A percentile compares a stretch with the other conserved stretches of the same genome.
Evolutionary conservation across 1,140 invertebrate genomes (phyloP).

Genomic region (Eumaeus atala): DNA sequence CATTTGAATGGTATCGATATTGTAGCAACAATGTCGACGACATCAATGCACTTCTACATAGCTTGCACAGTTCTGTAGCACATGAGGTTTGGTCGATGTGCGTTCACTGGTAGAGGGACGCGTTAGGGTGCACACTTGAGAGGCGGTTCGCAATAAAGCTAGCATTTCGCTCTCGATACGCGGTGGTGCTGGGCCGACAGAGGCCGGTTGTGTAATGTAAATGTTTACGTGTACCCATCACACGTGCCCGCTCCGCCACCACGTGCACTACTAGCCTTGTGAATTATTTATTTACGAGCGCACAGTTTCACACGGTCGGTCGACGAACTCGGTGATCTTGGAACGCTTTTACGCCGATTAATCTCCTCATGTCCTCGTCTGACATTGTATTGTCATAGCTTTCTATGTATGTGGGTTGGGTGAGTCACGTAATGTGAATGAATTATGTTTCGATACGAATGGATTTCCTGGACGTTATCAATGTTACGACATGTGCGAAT

Average conservation of each 20-base stretch:
- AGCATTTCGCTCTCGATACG: constrained; percentile 59
- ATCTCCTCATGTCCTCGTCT: constrained; percentile 53
- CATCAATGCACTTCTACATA: too few species aligned
- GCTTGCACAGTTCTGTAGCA: too few species aligned
- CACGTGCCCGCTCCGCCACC: constrained; percentile 56
- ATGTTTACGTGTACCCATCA: constrained; percentile 69
- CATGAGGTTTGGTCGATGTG: not conserved
- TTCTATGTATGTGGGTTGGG: constrained; percentile 15
- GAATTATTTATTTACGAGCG: constrained; percentile 73
- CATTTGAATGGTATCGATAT: too few species aligned
- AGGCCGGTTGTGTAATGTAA: constrained; percentile 71
- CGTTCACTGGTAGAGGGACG: constrained; percentile 19
- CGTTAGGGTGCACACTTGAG: constrained; percentile 23
- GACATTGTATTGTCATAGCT: constrained; percentile 32
- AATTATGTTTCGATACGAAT: constrained; percentile 3
- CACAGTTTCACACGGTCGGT: constrained; percentile 71
- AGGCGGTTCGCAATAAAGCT: constrained; percentile 11
- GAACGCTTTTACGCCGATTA: constrained; percentile 67
- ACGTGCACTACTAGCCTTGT: constrained; percentile 72
- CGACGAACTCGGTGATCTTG: constrained; percentile 68
- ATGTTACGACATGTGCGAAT: not conserved
- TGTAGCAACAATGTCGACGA: too few species aligned
- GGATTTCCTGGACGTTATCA: not conserved
- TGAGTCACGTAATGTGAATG: constrained; percentile 2
- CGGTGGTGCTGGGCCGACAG: constrained; percentile 45